Percentiles rank a stretch among this genome's conserved stretches.
phyloP scores from a whole-genome alignment of 2,888 invertebrate genomes.

The Archips crataeganus region DNA sequence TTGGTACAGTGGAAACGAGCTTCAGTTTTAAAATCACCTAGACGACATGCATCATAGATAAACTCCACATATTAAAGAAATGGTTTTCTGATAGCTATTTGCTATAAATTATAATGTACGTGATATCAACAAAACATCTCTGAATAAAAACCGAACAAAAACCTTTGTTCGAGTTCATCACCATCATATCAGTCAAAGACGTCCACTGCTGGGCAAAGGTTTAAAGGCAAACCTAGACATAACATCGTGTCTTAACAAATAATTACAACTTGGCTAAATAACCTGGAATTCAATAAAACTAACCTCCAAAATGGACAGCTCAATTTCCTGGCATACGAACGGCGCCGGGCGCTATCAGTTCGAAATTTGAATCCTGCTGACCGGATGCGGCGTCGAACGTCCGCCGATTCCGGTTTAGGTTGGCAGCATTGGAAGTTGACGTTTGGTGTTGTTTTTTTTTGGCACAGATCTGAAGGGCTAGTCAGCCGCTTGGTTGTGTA shows the following conservation, averaged over 20 bases:
- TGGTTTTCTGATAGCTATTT: slow-evolving; percentile 2
- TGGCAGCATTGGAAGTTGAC: slow-evolving; percentile 14
- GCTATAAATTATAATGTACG: too few relatives aligned
- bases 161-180: too few relatives aligned
- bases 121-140: too few relatives aligned
- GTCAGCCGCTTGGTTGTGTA: background rate
- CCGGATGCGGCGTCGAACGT: slow-evolving; percentile 43
- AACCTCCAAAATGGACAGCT: slow-evolving; percentile 34
- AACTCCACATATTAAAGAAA: slow-evolving; percentile 16
- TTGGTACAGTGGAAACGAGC: slow-evolving; percentile 13
- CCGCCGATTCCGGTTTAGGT: slow-evolving; percentile 36
- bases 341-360: slow-evolving; percentile 36
- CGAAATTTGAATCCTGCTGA: slow-evolving; percentile 41
- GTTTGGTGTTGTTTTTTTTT: background rate
- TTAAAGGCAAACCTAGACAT: too few relatives aligned
- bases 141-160: too few relatives aligned
- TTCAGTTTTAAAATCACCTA: slow-evolving; percentile 14
- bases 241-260: too few relatives aligned
- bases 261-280: background rate
- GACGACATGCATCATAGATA: slow-evolving; percentile 11
- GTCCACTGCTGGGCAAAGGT: too few relatives aligned
- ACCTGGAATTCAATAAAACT: slow-evolving; percentile 14
- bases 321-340: slow-evolving; percentile 33
- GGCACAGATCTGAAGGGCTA: background rate
- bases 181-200: too few relatives aligned